Conservation (phyloP, 2,113 vertebrate species). For the Ceratotherium simum region DNA sequence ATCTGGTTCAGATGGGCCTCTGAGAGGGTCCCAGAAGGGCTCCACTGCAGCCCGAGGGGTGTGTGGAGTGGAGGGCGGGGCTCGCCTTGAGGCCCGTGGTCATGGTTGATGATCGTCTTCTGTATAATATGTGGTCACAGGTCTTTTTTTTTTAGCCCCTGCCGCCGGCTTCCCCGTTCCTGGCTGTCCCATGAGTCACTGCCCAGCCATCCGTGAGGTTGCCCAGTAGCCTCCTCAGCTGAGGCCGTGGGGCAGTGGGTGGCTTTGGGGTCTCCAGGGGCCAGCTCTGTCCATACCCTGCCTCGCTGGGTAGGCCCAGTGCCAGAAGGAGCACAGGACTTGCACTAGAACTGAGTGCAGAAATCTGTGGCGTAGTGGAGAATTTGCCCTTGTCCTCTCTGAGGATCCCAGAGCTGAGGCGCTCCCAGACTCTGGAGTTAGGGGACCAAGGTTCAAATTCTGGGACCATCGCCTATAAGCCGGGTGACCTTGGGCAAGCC, state of each 20-base stretch:
- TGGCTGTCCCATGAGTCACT: not conserved
- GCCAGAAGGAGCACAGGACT: too few species aligned
- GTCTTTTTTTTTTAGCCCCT: not conserved
- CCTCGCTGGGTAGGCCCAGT: not conserved
- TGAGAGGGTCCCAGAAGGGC: not conserved
- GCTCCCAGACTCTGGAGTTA: not conserved
- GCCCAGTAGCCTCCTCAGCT: not conserved
- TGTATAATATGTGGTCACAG: not conserved
- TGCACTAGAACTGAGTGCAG: not conserved
- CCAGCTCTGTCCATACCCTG: not conserved
- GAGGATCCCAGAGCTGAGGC: not conserved
- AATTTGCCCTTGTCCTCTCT: not conserved
- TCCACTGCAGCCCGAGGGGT: fast-evolving
- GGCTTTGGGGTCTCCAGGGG: not conserved
- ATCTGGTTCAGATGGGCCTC: too few species aligned
- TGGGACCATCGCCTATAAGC: not conserved
- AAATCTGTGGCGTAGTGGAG: not conserved
- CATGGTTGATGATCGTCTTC: not conserved
- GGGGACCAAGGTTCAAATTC: not conserved
- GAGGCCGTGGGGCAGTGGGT: not conserved
- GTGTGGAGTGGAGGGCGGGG: not conserved
- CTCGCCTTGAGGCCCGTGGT: not conserved
- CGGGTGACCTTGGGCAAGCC: not conserved
- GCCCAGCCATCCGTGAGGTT: not conserved
- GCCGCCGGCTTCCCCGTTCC: not conserved